Evolutionary conservation across 2,888 invertebrate genomes (phyloP), one percentile per base, ranked within the genome.

Genomic region (Coenonympha arcania): DNA sequence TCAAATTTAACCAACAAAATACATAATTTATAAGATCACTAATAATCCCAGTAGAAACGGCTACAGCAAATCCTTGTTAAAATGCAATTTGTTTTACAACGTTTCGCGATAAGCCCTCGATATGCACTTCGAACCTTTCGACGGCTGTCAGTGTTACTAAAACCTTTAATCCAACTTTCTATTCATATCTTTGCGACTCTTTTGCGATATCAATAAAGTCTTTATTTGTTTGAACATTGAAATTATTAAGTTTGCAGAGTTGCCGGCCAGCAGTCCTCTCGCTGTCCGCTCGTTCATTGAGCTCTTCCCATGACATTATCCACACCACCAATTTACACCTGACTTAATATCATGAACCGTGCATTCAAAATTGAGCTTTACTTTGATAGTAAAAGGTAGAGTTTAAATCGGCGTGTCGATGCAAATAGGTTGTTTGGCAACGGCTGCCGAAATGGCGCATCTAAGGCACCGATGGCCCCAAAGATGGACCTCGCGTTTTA

Each of bases 231-330:
- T 68, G 62, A 56, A 47, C 57, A 64, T 67, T 61, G 56, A 55
- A 51, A 53, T 55, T 58, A 69, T 69, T 73, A 73, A 69, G 65
- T 71, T 74, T 67, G 73, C 68, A 58, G 64, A 64, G 68, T 72
- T 68, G 69, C 72, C 75, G 80, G 75, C 74, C 81, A 74, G 80
- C 78, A 79, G 85, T 81, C 82, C 79, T 79, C 75, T 77, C 77
- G 78, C 78, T 81, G 85, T 80, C 85, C 83, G 83, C 76, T 75
- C 79, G 79, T 82, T 83, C 82, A 83, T 79, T 82, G 79, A 82
- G 85, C 77, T 79, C 84, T 86, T 86, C 85, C 85, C 86, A 86
- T 85, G 86, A 86, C 86, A 86, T 86, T 86, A 85, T 81, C 76
- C 77, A 58, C 58, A 55, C 58, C 57, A 58, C 57, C 61, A 56